Conservation (phyloP, 2,797 vertebrate species). For the Hapalemur alaotrensis region DNA sequence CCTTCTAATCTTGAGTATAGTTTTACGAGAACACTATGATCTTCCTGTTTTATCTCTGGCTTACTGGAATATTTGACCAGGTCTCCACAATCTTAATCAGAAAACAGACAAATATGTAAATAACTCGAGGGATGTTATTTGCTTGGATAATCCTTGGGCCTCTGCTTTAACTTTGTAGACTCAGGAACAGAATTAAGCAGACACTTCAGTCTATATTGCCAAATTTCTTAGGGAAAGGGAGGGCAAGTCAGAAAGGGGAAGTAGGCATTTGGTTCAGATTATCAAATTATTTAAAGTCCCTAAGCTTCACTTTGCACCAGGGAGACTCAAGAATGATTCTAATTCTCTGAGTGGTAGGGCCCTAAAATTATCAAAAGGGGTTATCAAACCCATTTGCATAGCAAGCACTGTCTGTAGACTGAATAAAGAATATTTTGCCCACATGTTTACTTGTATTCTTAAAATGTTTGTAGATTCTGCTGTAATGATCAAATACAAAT, state of each 20-base stretch:
- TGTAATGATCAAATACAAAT: neutral
- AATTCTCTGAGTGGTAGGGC: neutral
- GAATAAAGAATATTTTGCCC: slow-evolving; percentile 16
- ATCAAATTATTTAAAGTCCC: neutral
- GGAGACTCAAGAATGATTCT: slow-evolving; percentile 1
- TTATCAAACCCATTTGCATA: neutral
- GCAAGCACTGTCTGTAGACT: neutral
- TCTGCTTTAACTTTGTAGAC: neutral
- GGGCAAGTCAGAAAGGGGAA: neutral
- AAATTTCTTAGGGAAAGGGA: neutral
- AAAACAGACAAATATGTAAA: neutral
- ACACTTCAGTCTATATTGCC: neutral
- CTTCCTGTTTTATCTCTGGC: slow-evolving; percentile 6
- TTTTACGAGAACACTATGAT: neutral
- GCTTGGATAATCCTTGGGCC: neutral
- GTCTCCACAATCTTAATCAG: neutral
- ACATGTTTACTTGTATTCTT: neutral
- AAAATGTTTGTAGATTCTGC: slow-evolving; percentile 20
- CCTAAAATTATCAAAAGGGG: neutral
- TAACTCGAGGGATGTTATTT: neutral
- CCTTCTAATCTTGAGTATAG: neutral
- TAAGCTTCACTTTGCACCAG: neutral
- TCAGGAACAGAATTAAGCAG: neutral
- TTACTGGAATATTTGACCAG: neutral
- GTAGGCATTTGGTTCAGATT: neutral